Percentiles rank a stretch among this genome's conserved stretches.
Conservation (phyloP, 2,113 vertebrate species). For the Malurus elegans region DNA sequence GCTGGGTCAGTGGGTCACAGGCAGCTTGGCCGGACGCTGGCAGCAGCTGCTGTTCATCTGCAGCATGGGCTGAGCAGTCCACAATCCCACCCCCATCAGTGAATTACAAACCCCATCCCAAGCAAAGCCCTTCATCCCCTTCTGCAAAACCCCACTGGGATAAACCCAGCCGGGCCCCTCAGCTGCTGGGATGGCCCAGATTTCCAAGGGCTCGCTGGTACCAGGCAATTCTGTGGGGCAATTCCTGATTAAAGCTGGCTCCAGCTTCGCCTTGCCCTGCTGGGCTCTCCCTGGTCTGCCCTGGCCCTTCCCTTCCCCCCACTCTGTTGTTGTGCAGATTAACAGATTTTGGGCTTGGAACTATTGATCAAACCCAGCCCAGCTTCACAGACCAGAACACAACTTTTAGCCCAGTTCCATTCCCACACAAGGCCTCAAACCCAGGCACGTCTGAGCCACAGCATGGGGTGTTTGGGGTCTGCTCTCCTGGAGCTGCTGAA, state of each 20-base stretch:
- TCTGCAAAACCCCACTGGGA: not conserved
- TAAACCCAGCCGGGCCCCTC: not conserved
- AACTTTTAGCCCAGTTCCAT: not conserved
- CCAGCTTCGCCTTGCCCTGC: not conserved
- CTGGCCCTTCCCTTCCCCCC: too few species aligned
- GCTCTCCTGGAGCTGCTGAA: not conserved
- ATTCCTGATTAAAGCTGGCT: not conserved
- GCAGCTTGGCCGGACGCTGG: not conserved
- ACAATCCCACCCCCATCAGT: accelerated
- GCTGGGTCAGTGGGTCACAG: not conserved
- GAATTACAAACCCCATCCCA: not conserved
- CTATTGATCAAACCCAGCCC: not conserved
- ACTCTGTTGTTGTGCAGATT: not conserved
- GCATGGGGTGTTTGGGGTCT: not conserved
- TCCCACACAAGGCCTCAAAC: not conserved
- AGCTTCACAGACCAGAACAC: not conserved
- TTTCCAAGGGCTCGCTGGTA: not conserved
- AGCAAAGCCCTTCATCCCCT: not conserved
- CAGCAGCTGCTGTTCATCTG: not conserved
- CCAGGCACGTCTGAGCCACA: not conserved
- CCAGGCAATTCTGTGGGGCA: not conserved
- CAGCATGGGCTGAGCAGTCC: not conserved
- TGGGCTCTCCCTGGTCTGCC: not conserved
- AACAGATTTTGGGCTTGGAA: not conserved
- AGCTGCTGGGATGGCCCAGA: not conserved